Conservation (phyloP, 2,113 vertebrate species). For the Scortum barcoo region DNA sequence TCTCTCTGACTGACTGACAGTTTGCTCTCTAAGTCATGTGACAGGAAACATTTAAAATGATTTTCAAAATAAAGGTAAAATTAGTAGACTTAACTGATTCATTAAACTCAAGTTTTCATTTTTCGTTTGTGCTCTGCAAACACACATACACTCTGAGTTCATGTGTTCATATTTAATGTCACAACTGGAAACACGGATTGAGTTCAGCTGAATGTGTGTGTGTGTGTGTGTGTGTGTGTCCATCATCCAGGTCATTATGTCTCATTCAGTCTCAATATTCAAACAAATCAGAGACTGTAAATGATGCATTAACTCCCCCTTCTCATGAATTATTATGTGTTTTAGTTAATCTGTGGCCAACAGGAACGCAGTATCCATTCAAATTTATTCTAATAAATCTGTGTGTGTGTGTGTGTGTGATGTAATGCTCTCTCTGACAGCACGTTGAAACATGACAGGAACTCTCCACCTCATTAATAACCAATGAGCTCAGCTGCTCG, state of each 20-base stretch:
- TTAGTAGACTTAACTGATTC: too few relatives aligned
- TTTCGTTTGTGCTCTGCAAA: too few relatives aligned
- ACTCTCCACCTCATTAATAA: constrained; percentile 1
- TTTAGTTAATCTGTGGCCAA: constrained; percentile 2
- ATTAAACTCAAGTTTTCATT: too few relatives aligned
- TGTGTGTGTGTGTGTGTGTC: constrained; percentile 17
- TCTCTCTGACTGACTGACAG: constrained; percentile 40
- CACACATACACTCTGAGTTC: too few relatives aligned
- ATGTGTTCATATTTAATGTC: too few relatives aligned
- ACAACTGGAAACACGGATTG: too few relatives aligned
- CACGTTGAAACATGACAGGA: constrained; percentile 6
- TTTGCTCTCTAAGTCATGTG: background rate
- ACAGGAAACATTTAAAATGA: constrained; percentile 9
- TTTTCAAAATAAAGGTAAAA: too few relatives aligned
- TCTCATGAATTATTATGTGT: background rate
- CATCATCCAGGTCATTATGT: constrained; percentile 41
- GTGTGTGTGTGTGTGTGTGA: constrained; percentile 13
- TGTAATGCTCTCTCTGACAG: constrained; percentile 11
- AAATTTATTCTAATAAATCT: background rate
- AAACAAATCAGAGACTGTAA: constrained; percentile 20
- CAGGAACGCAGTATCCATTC: background rate
- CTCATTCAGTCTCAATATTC: constrained; percentile 27
- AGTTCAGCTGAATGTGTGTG: background rate
- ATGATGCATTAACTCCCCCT: constrained; percentile 33
- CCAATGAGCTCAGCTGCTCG: background rate